These are phyloP conservation scores for Onychostoma macrolepis DNA, from an alignment of 2,113 vertebrate species.

Conservation along the genomic window DNA sequence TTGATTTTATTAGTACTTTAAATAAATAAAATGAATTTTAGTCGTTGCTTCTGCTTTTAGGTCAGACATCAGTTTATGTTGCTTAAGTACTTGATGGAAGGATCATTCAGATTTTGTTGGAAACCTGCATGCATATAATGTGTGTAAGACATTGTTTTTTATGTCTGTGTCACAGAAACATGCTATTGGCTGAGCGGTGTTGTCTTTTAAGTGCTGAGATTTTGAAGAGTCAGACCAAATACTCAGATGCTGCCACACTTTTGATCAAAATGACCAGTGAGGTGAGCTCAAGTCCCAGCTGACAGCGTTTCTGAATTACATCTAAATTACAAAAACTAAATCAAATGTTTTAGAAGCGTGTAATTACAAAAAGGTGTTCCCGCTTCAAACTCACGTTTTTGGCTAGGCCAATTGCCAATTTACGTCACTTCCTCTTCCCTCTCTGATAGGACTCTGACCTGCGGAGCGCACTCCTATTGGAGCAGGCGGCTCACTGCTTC, in stretches of 20 bases:
- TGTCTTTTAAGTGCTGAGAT: conserved; percentile 94
- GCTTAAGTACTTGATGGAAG: not conserved
- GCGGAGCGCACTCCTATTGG: conserved; percentile 92
- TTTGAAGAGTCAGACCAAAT: conserved; percentile 95
- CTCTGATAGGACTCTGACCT: conserved; percentile 90
- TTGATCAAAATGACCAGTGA: conserved; percentile 97
- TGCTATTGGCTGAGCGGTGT: conserved; percentile 94
- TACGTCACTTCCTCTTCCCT: not conserved
- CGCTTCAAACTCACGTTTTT: not conserved
- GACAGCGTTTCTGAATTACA: not conserved
- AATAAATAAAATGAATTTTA: not conserved
- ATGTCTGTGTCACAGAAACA: conserved; percentile 79
- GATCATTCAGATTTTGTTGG: not conserved
- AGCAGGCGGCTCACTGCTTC: conserved; percentile 96
- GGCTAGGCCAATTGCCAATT: not conserved
- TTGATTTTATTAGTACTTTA: not conserved
- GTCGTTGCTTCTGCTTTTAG: not conserved
- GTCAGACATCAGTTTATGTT: not conserved
- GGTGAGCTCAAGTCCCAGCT: conserved; percentile 74
- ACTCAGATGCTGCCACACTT: conserved; percentile 93
- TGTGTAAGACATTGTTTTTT: not conserved
- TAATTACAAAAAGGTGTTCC: not conserved
- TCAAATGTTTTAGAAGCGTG: conserved; percentile 49
- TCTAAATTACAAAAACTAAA: not conserved
- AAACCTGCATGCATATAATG: not conserved